phyloP scores from a whole-genome alignment of 2,888 invertebrate genomes.

The Ectemnius lituratus region DNA sequence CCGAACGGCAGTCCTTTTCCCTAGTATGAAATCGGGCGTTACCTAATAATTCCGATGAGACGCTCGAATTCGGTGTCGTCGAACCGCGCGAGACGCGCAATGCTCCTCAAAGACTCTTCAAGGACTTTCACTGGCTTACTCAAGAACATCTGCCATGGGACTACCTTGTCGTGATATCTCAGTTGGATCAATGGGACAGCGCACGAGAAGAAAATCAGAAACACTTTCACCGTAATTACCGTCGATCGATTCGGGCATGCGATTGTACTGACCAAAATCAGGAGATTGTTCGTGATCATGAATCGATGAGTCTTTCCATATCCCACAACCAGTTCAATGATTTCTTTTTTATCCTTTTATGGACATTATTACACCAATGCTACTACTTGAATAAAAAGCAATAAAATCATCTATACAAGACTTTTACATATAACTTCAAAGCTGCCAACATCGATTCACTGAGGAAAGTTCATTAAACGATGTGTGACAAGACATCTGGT shows the following conservation, averaged over 20 bases:
- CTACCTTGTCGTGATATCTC: slow-evolving; percentile 47
- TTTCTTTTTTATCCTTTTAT: no score
- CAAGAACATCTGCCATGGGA: slow-evolving; percentile 62
- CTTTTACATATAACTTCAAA: no score
- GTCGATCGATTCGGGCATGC: slow-evolving; percentile 58
- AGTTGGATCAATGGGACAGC: slow-evolving; percentile 49
- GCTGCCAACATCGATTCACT: no score
- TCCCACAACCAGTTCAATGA: no score
- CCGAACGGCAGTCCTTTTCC: not conserved
- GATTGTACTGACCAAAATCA: slow-evolving; percentile 32
- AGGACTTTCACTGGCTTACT: slow-evolving; percentile 72
- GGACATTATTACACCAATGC: no score
- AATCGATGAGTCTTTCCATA: no score
- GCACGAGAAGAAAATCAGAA: slow-evolving; percentile 61
- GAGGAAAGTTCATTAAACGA: no score
- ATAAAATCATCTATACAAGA: no score
- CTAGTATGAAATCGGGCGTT: slow-evolving; percentile 43
- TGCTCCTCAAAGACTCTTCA: slow-evolving; percentile 38
- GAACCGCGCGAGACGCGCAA: slow-evolving; percentile 19
- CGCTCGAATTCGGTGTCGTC: slow-evolving; percentile 32
- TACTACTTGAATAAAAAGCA: no score
- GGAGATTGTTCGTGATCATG: no score
- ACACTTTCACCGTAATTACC: slow-evolving; percentile 72
- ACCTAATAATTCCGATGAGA: slow-evolving; percentile 44
- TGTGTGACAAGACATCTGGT: no score